Evolutionary conservation across 1,140 invertebrate species (phyloP).

Genomic region (Apocrypta bakeri): DNA sequence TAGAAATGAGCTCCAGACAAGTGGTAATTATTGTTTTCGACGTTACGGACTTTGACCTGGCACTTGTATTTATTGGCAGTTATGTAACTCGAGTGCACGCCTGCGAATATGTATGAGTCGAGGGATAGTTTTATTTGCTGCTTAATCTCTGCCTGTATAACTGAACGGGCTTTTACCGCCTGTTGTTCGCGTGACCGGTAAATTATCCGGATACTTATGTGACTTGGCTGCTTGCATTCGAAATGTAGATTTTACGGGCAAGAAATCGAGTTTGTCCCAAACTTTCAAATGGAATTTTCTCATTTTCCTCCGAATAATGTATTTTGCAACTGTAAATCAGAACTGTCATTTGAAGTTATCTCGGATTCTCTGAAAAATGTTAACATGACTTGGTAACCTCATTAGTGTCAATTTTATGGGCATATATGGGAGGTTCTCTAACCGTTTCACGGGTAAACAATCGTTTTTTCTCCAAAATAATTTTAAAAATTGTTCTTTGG

Average conservation of each 20-base stretch:
- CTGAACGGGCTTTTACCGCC: constrained; percentile 11
- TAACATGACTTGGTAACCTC: neutral
- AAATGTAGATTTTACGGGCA: no score
- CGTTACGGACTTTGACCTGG: neutral
- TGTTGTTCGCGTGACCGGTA: constrained; percentile 2
- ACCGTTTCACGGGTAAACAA: no score
- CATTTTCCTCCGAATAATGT: neutral
- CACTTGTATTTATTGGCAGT: constrained; percentile 27
- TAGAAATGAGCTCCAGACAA: constrained; percentile 45
- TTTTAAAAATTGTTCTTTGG: no score
- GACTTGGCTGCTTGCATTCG: no score
- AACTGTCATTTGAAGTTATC: neutral
- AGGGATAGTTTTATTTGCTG: neutral
- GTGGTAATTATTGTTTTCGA: constrained; percentile 57
- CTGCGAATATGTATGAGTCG: neutral
- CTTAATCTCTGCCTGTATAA: constrained; percentile 19
- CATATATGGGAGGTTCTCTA: no score
- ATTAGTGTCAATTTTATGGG: neutral
- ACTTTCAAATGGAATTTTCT: neutral
- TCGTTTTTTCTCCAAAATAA: no score
- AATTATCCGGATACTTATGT: neutral
- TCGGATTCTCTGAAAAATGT: neutral
- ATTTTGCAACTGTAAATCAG: neutral
- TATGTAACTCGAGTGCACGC: neutral
- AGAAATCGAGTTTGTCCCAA: neutral